Evolutionary conservation across 2,113 vertebrate species (phyloP).

Genomic region (Platysternon megacephalum): DNA sequence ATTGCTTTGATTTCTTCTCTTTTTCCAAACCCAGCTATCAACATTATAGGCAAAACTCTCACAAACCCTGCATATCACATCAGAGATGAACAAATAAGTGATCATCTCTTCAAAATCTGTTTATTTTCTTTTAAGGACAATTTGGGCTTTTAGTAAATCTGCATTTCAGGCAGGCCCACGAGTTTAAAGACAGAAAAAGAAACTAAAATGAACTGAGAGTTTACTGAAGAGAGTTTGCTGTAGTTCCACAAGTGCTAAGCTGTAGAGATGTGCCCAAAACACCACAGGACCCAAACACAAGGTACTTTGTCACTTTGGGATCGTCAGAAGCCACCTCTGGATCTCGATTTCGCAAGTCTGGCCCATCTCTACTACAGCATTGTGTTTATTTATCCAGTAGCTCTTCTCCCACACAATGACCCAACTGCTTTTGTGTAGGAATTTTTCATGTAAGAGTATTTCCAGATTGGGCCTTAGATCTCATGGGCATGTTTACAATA

Average conservation of each 20-base stretch:
- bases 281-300: not conserved
- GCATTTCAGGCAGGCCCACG: not conserved
- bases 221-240: not conserved
- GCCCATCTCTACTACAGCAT: not conserved
- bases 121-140: not conserved
- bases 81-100: not conserved
- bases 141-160: not conserved
- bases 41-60: not conserved
- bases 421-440: not conserved
- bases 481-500: not conserved
- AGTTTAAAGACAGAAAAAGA: not conserved
- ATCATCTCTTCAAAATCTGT: not conserved
- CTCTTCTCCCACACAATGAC: not conserved
- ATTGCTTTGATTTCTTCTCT: not conserved
- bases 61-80: not conserved
- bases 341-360: not conserved
- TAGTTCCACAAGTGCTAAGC: not conserved
- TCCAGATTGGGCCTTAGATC: not conserved
- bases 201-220: not conserved
- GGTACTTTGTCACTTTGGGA: not conserved
- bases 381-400: not conserved
- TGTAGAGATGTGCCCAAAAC: not conserved
- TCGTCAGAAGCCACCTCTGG: not conserved
- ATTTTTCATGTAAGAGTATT: not conserved
- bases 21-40: not conserved